These are phyloP conservation scores for Lamprologus sp. DNA, from an alignment of 2,113 vertebrate genomes.

Conservation along the genomic window DNA sequence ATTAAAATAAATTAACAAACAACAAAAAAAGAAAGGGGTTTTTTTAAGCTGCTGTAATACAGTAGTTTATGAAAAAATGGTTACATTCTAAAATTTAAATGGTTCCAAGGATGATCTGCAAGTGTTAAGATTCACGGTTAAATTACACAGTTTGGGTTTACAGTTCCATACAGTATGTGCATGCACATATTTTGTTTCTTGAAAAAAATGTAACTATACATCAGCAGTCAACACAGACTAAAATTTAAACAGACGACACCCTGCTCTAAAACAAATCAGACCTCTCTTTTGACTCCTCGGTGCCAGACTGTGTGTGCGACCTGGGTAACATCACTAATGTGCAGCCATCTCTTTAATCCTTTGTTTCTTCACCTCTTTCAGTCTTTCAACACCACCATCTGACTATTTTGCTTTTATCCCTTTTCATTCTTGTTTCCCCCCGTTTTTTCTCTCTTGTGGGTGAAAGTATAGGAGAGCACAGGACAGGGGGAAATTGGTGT, in stretches of 20 bases:
- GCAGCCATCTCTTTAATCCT: conserved; percentile 39
- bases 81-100: not conserved
- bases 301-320: not conserved
- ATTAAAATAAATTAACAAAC: not conserved
- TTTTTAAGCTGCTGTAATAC: not conserved
- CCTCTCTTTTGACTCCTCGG: not conserved
- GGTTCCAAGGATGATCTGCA: not conserved
- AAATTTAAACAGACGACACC: conserved; percentile 5
- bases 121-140: not conserved
- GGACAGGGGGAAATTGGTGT: conserved; percentile 80
- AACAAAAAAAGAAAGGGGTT: not conserved
- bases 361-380: conserved; percentile 54
- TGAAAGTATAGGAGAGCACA: conserved; percentile 52
- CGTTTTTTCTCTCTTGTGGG: conserved; percentile 42
- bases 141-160: not conserved
- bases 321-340: conserved; percentile 13
- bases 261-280: not conserved
- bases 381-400: conserved; percentile 59
- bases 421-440: conserved; percentile 32
- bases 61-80: not conserved
- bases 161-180: not conserved
- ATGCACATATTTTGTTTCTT: not conserved
- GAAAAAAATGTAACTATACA: not conserved
- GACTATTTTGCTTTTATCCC: conserved; percentile 62
- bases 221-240: not conserved